These are phyloP conservation scores for Enteromius paludinosus DNA, from an alignment of 2,797 vertebrate species.

Conservation along the genomic window DNA sequence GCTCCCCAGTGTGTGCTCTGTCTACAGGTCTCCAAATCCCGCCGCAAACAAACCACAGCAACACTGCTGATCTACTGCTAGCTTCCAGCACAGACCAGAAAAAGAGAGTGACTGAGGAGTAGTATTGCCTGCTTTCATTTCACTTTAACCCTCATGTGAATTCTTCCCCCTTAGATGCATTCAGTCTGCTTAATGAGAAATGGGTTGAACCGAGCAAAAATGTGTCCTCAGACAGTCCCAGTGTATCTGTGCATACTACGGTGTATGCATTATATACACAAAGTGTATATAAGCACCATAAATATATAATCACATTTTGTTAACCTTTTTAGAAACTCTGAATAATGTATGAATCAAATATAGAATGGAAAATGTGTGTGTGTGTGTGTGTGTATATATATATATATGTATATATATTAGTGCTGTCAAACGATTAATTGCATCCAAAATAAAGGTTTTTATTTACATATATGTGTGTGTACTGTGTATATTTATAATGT, in stretches of 20 bases:
- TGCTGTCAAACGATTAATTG: too few species aligned
- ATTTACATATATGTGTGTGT: too few species aligned
- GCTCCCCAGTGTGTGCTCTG: conserved; percentile 63
- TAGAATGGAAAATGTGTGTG: not conserved
- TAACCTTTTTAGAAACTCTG: not conserved
- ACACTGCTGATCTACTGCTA: conserved; percentile 61
- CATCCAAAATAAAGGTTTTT: too few species aligned
- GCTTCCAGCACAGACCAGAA: conserved; percentile 45
- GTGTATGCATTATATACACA: not conserved
- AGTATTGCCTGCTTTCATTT: conserved; percentile 43
- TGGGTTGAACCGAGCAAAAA: conserved; percentile 22
- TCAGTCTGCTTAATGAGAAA: conserved; percentile 46
- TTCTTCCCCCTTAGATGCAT: conserved; percentile 23
- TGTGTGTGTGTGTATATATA: too few species aligned
- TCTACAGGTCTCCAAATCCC: conserved; percentile 62
- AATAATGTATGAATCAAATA: not conserved
- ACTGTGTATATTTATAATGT: too few species aligned
- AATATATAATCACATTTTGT: not conserved
- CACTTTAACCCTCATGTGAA: conserved; percentile 40
- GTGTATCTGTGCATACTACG: conserved; percentile 18
- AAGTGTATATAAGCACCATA: not conserved
- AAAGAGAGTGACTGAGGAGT: conserved; percentile 27
- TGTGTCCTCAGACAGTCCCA: not conserved
- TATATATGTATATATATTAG: too few species aligned
- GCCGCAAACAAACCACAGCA: conserved; percentile 58